Evolutionary conservation across 1,140 invertebrate species (phyloP), one percentile per base, ranked within the genome.

Genomic region (Heterodera schachtii): DNA sequence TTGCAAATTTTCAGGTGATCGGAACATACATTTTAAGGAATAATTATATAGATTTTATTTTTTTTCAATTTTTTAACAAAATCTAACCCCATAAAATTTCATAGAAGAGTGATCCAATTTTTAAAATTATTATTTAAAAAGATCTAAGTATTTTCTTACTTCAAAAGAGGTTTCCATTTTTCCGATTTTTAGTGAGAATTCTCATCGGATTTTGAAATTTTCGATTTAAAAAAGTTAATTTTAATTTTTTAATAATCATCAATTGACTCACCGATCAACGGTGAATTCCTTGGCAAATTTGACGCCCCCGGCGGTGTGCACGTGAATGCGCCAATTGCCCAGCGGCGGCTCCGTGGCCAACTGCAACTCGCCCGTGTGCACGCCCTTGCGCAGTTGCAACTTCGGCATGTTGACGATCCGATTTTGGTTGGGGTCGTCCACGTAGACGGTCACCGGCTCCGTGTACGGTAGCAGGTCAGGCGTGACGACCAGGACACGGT

Each of bases 401-500:
- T 88, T 86, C 21, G 77, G 43, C 21, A 81, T 67, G 60, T 89
- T 87, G 41, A 31, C 73, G 75, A 89, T 89, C n/a, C 86, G 81
- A 77, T 89, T 89, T 66, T 88, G 84, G 74, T 86, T 88, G 5
- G 88, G 88, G 73, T 89, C 88, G 21, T 82, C 70, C 67, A 89
- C 83, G 75, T 85, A 82, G 8, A 90, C 78, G 31, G 66, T 83
- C 5, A 88, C 82, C 21, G 76, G 69, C 16, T 84, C 87, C 41
- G 66, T 84, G 79, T 87, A 89, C 3, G 93, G 95, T 85, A 93
- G 93, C 11, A 96, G 91, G 83, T 93, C 92, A 2, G 93, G 93
- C 90, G 94, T 93, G 43, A 96, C 91, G 44, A 94, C 92, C 49
- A 98, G 91, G n/a, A 94, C 93, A 83, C 96, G 92, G 87, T 96